Base-by-base conservation (phyloP, 2,113 vertebrate genomes). In the Eclectus roratus region DNA sequence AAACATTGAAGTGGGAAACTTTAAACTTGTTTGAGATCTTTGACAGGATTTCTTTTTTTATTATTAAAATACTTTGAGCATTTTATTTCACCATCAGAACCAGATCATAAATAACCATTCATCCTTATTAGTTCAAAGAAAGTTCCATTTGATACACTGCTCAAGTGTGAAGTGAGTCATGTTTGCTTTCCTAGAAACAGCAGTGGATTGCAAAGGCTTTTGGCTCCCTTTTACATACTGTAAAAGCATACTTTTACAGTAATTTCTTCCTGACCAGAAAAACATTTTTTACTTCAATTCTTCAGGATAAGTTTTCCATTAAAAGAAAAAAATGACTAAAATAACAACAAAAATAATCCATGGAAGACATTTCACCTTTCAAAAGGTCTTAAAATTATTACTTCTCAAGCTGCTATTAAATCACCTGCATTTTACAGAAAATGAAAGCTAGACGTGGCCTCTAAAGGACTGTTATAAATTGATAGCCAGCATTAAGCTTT, bases 1-100 rank as follows among this genome's bases (percentile, higher is more conserved):
- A 90, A 25, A 55, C 10, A 47, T 77, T 84, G 41, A 78, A 72
- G 37, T 39, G 29, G 56, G 81, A 88, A 39, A 69, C 58, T 91
- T 78, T 8, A 19, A 82, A 85, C 53, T 7, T 10, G 28, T 60
- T 63, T 64, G 35, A 78, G 9, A 88, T 61, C 23, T 84, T 94
- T 64, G 41, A 85, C 66, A 73, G 23, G 64, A 71, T 49, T 85
- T 72, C 8, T 44, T 78, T 88, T 88, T 60, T 29, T 39, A n/a
- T 33, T 78, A 79, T 58, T 50, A 82, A 81, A 90, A 92, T 47
- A 80, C 39, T 82, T 90, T 11, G 71, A 74, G 79, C 46, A 86
- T 77, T 70, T 96, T 91, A 84, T 72, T 94, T 89, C 55, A 63
- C 43, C 58, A 63, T 52, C 80, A 92, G 72, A 91, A 39, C 55